A percentile compares a stretch with the other conserved stretches of the same genome.
These are phyloP conservation scores for Dicyrtoma fusca DNA, from an alignment of 2,888 invertebrate genomes.

Conservation along the genomic window DNA sequence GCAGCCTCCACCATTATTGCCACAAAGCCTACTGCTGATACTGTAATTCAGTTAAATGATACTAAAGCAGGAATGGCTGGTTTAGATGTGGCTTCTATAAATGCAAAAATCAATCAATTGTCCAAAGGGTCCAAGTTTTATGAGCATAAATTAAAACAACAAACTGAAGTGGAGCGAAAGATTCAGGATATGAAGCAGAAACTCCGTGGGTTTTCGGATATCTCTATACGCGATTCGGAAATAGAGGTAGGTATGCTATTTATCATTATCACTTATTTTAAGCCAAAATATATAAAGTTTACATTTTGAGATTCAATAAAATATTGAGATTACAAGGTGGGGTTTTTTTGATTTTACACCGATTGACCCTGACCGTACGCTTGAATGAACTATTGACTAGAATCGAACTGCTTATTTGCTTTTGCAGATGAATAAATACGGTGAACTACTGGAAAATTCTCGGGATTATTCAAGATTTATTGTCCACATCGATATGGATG, in stretches of 20 bases:
- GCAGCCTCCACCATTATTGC: no score
- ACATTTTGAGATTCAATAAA: no score
- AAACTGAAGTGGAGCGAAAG: constrained; percentile 61
- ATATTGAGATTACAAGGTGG: no score
- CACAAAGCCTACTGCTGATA: no score
- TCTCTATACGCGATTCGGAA: constrained; percentile 58
- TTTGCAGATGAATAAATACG: constrained; percentile 61
- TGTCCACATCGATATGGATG: constrained; percentile 69
- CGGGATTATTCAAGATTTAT: constrained; percentile 62
- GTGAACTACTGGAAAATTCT: constrained; percentile 59
- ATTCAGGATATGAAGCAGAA: constrained; percentile 59
- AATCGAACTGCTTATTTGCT: not conserved
- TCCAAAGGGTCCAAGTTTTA: constrained; percentile 65
- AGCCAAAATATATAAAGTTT: no score
- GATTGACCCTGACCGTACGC: no score
- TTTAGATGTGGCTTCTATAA: constrained; percentile 58
- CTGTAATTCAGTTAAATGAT: constrained; percentile 38
- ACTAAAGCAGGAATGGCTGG: constrained; percentile 58
- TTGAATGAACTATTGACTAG: not conserved
- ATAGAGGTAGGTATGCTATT: no score
- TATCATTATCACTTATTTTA: no score
- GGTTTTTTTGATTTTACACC: no score
- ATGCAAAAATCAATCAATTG: constrained; percentile 60
- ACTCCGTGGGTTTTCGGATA: constrained; percentile 57
- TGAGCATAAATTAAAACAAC: constrained; percentile 62